A percentile compares a stretch with the other conserved stretches of the same genome.
Conservation (phyloP, 1,140 invertebrate genomes). For the Proctacanthus coquilletti region DNA sequence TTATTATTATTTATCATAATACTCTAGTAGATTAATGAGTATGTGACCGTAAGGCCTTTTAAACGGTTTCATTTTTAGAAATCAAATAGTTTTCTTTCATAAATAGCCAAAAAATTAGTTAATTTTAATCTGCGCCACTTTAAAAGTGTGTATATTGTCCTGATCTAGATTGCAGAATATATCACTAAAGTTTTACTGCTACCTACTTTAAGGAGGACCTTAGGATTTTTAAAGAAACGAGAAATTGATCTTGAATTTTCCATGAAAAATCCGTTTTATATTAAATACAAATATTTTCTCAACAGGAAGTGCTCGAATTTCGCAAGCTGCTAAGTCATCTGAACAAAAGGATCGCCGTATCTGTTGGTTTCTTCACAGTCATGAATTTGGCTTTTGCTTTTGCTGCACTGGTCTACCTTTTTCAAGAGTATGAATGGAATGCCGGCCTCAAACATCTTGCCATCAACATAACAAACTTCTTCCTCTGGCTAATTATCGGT, state of each 20-base stretch:
- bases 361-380: conserved; percentile 56
- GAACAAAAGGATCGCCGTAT: conserved; percentile 53
- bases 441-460: conserved; percentile 38
- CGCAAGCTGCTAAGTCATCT: conserved; percentile 56
- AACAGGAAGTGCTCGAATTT: conserved; percentile 57
- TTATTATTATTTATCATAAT: no score
- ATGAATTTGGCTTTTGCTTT: conserved; percentile 55
- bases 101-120: no score
- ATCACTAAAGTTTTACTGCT: conserved; percentile 2
- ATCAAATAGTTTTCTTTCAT: no score
- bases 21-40: no score
- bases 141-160: no score
- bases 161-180: no score
- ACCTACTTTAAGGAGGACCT: background rate
- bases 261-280: background rate
- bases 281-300: no score
- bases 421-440: conserved; percentile 32
- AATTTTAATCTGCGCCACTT: no score
- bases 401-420: conserved; percentile 48
- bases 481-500: conserved; percentile 51
- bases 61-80: no score
- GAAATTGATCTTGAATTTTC: no score
- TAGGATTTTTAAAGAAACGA: conserved; percentile 3
- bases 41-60: no score
- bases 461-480: conserved; percentile 44